phyloP scores from a whole-genome alignment of 2,888 invertebrate species.

The Dyspetes luteomarginatus region DNA sequence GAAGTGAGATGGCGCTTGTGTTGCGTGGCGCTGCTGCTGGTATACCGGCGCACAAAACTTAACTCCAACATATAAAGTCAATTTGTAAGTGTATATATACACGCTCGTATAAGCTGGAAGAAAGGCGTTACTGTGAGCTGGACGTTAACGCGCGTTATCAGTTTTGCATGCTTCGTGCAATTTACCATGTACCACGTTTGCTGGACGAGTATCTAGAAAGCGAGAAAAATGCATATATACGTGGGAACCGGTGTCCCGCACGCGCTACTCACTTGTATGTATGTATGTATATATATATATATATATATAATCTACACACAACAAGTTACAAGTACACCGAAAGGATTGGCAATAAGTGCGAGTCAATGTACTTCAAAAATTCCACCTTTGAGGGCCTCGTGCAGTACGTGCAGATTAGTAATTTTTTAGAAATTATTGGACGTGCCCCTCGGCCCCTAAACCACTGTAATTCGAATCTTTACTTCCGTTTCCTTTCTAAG shows the following conservation, averaged over 20 bases:
- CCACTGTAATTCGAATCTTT: constrained; percentile 44
- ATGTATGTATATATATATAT: constrained; percentile 11
- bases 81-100: not conserved
- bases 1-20: constrained; percentile 16
- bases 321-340: constrained; percentile 38
- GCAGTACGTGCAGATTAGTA: constrained; percentile 47
- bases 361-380: constrained; percentile 34
- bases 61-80: constrained; percentile 14
- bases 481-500: too few species aligned
- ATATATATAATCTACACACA: constrained; percentile 18
- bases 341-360: constrained; percentile 1
- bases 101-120: constrained; percentile 50
- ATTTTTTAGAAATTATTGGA: constrained; percentile 52
- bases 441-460: constrained; percentile 23
- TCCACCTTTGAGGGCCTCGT: constrained; percentile 33
- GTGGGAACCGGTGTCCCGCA: constrained; percentile 66
- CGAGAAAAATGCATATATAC: constrained; percentile 37
- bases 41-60: constrained; percentile 10
- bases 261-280: constrained; percentile 46
- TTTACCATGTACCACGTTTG: constrained; percentile 53
- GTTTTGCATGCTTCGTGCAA: constrained; percentile 66
- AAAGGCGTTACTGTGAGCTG: constrained; percentile 55
- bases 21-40: constrained; percentile 2
- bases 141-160: constrained; percentile 64
- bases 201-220: constrained; percentile 26